Conservation (phyloP, 2,113 vertebrate species). For the Trichomycterus rosablanca region DNA sequence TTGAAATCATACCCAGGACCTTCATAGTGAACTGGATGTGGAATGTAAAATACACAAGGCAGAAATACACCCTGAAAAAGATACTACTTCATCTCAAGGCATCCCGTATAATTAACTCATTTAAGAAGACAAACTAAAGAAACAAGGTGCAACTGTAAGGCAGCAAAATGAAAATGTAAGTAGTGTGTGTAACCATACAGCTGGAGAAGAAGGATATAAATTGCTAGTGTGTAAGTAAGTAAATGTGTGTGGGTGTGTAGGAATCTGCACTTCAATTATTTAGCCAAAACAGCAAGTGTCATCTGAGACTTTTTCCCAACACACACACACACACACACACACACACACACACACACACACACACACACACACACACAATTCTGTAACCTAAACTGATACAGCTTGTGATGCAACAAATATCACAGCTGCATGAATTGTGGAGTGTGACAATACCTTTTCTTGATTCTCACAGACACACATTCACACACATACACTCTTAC, state of each 20-base stretch:
- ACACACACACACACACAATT: slow-evolving; percentile 11
- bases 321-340: neutral
- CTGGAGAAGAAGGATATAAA: too few species aligned
- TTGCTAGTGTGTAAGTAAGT: too few species aligned
- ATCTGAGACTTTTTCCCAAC: slow-evolving; percentile 16
- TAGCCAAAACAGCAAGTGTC: slow-evolving; percentile 18
- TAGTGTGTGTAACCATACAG: too few species aligned
- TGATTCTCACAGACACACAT: neutral
- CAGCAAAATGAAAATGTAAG: too few species aligned
- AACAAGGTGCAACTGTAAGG: too few species aligned
- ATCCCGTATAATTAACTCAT: too few species aligned
- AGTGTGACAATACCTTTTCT: slow-evolving; percentile 1
- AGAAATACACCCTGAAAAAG: too few species aligned
- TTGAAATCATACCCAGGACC: too few species aligned
- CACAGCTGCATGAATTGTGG: slow-evolving; percentile 9
- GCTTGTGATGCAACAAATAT: slow-evolving; percentile 8
- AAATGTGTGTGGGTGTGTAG: slow-evolving; percentile 1
- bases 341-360: neutral
- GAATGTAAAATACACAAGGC: too few species aligned
- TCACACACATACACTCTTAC: slow-evolving; percentile 55
- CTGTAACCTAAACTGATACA: slow-evolving; percentile 11
- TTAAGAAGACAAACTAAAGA: too few species aligned
- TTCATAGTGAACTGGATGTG: too few species aligned
- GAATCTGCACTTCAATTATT: slow-evolving; percentile 37
- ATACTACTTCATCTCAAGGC: too few species aligned